Percentiles rank a stretch among this genome's conserved stretches.
Conservation (phyloP, 2,888 invertebrate species). For the Cecidostiba fungosa region DNA sequence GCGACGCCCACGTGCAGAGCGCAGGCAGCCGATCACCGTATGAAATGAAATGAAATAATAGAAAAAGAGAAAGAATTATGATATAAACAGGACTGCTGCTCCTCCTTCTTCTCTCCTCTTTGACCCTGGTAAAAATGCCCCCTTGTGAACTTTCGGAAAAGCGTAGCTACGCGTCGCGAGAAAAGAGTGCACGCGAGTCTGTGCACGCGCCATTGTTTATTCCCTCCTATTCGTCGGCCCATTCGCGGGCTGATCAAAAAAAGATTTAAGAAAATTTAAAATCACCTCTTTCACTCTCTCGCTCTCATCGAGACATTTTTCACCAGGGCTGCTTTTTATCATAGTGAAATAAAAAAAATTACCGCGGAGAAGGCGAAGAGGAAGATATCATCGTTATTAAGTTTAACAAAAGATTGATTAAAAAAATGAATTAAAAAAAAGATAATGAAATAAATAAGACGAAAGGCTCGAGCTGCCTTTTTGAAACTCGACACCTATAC, state of each 20-base stretch:
- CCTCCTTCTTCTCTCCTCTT: conserved; percentile 22
- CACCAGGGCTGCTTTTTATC: conserved; percentile 63
- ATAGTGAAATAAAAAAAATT: conserved; percentile 51
- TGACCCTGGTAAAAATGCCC: conserved; percentile 50
- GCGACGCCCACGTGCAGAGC: conserved; percentile 7
- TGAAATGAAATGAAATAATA: not conserved
- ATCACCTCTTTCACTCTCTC: conserved; percentile 47
- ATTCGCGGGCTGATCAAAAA: conserved; percentile 26
- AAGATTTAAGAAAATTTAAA: conserved; percentile 25
- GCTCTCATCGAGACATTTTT: conserved; percentile 60
- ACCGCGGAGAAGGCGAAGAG: conserved; percentile 37
- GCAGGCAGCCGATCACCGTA: not conserved
- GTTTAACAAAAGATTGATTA: conserved; percentile 59
- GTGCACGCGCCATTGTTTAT: conserved; percentile 61
- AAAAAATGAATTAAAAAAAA: conserved; percentile 52
- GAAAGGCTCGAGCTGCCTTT: conserved; percentile 64
- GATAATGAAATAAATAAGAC: conserved; percentile 56
- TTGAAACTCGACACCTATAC: conserved; percentile 64
- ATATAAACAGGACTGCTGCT: conserved; percentile 21
- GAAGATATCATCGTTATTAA: conserved; percentile 64
- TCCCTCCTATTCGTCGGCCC: conserved; percentile 61
- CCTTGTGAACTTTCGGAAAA: conserved; percentile 8
- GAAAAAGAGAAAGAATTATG: not conserved
- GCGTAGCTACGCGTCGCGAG: not conserved
- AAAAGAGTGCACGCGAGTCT: conserved; percentile 37